Conservation (phyloP, 2,797 vertebrate genomes). For the Sparus aurata region DNA sequence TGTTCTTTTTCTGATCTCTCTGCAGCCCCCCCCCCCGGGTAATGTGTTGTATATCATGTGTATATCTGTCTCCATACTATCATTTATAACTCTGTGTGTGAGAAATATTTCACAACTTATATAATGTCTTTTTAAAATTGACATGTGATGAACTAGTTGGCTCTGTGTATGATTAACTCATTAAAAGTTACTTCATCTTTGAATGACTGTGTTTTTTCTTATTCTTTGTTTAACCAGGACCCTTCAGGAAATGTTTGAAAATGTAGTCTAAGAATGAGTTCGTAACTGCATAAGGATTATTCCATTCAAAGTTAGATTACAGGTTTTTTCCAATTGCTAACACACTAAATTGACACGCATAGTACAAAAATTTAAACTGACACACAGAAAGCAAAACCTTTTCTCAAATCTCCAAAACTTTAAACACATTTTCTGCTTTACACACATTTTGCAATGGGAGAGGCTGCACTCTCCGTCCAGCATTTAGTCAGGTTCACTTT, state of each 20-base stretch:
- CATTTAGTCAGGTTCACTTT: too few species aligned
- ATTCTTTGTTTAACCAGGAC: background rate
- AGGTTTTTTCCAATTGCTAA: too few species aligned
- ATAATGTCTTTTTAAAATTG: conserved; percentile 67
- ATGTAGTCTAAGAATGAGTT: background rate
- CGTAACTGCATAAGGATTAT: background rate
- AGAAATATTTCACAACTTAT: conserved; percentile 66
- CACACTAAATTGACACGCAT: too few species aligned
- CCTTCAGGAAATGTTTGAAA: background rate
- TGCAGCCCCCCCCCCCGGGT: conserved; percentile 3
- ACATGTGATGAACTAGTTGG: conserved; percentile 64
- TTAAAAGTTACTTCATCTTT: conserved; percentile 74
- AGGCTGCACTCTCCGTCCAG: too few species aligned
- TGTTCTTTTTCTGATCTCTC: conserved; percentile 24
- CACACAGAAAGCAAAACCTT: too few species aligned
- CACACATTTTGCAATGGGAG: too few species aligned
- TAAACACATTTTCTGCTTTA: too few species aligned
- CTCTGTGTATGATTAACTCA: conserved; percentile 68
- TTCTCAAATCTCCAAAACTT: too few species aligned
- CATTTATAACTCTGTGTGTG: conserved; percentile 59
- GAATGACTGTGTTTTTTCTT: conserved; percentile 6
- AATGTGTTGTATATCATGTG: conserved; percentile 52
- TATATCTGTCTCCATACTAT: conserved; percentile 46
- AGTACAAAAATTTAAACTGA: too few species aligned
- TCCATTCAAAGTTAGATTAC: background rate